Evolutionary conservation across 1,140 invertebrate genomes (phyloP), one percentile per base, ranked within the genome.

Genomic region (Drosophila prosaltans): DNA sequence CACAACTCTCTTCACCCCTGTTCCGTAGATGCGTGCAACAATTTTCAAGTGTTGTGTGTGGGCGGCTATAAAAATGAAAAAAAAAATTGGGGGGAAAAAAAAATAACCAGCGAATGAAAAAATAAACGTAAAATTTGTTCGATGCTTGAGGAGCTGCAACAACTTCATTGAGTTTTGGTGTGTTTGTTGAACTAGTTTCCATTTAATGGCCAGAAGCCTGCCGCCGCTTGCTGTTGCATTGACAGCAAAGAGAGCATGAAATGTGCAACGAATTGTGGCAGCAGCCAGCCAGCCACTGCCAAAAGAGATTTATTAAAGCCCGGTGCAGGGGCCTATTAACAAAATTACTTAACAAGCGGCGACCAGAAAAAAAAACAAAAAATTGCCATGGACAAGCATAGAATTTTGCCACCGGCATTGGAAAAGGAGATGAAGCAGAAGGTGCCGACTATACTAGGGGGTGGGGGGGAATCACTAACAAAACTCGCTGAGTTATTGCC

Each of bases 191-290:
- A 88, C 83, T 89, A 88, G 84, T 88, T 88, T 88, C 80, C 73
- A 83, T 74, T 83, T 80, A 83, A 80, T 83, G 71, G 80, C 74
- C 83, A 76, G 74, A 79, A 77, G 77, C 48, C 62, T 60, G 41
- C 30, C 41, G 10, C 32, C 28, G 21, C 60, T 11, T 26, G 21
- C 45, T 24, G 45, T 8, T 51, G 45, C 45, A 32, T 65, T 64
- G 62, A 43, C 76, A 71, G 74, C 81, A 88, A 88, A 89, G 83
- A 88, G 83, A 88, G 83, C 83, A 89, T 88, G 83, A 88, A 88
- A 88, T 88, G 83, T 89, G 84, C 84, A 88, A 83, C 83, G 83
- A 88, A 82, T 88, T 88, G 83, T 88, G 80, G 83, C 84, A 88
- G 83, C 82, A 68, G 32, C 67, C 73, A 71, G 16, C 16, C 82